Conservation (phyloP, 2,888 invertebrate species). For the Chalcosyrphus nemorum region DNA sequence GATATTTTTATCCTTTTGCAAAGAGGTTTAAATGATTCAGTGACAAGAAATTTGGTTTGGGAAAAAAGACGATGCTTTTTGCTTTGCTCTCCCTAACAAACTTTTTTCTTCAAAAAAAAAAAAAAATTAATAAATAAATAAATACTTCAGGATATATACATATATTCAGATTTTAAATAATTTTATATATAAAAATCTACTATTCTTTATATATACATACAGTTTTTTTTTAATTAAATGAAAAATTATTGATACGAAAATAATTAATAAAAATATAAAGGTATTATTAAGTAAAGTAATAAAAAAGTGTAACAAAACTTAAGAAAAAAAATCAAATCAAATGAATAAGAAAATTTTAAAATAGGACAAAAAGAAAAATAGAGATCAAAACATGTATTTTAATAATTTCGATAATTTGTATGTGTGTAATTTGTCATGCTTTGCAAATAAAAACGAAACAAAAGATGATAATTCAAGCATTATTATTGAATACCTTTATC, state of each 20-base stretch:
- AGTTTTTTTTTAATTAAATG: slow-evolving; percentile 52
- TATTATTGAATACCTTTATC: not conserved
- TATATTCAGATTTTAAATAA: slow-evolving; percentile 47
- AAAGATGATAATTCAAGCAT: not conserved
- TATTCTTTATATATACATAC: slow-evolving; percentile 39
- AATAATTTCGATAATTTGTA: slow-evolving; percentile 67
- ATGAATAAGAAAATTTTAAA: slow-evolving; percentile 31
- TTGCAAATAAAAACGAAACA: slow-evolving; percentile 70
- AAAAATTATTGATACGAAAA: slow-evolving; percentile 26
- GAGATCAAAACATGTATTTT: slow-evolving; percentile 54
- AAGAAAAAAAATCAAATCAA: slow-evolving; percentile 16
- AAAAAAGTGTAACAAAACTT: slow-evolving; percentile 50
- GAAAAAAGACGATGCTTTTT: not conserved
- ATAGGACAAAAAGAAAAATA: slow-evolving; percentile 2
- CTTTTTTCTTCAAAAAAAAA: slow-evolving; percentile 43
- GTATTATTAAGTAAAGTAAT: slow-evolving; percentile 52
- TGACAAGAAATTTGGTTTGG: not conserved
- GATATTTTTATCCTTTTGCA: not conserved
- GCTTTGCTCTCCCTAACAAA: slow-evolving; percentile 2
- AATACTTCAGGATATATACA: slow-evolving; percentile 34
- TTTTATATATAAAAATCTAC: slow-evolving; percentile 43
- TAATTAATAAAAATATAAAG: slow-evolving; percentile 29
- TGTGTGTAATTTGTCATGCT: slow-evolving; percentile 71
- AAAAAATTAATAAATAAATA: no score
- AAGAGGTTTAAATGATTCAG: not conserved